These are phyloP conservation scores for Synergus japonicus DNA, from an alignment of 2,888 invertebrate species.

Conservation along the genomic window DNA sequence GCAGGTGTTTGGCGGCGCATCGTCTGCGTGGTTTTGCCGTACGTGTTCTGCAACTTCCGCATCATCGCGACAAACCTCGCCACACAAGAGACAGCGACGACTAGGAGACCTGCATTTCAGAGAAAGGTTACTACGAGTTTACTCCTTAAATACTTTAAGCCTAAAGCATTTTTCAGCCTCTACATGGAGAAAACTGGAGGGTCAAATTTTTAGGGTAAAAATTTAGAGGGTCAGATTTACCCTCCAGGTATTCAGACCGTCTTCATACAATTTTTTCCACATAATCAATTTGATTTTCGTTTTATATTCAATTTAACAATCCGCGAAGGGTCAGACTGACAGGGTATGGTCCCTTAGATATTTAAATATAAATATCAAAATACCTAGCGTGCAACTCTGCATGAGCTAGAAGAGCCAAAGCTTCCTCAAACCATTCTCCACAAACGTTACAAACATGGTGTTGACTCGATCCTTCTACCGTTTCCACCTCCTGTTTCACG, in stretches of 20 bases:
- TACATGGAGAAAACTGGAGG: too few species aligned
- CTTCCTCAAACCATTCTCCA: conserved; percentile 88
- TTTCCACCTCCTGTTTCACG: conserved; percentile 72
- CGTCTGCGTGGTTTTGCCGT: conserved; percentile 80
- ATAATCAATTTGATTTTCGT: too few species aligned
- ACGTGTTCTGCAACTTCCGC: conserved; percentile 83
- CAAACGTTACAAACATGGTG: conserved; percentile 88
- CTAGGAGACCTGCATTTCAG: conserved; percentile 71
- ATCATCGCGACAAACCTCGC: conserved; percentile 82
- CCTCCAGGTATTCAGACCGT: too few species aligned
- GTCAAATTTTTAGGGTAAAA: too few species aligned
- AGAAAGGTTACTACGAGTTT: conserved; percentile 16
- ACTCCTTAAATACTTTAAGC: conserved; percentile 18
- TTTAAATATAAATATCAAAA: conserved; percentile 1
- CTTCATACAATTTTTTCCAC: too few species aligned
- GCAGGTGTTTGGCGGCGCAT: conserved; percentile 83
- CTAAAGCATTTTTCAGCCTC: too few species aligned
- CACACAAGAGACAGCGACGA: conserved; percentile 82
- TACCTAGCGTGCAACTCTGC: conserved; percentile 86
- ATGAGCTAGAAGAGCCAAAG: conserved; percentile 87
- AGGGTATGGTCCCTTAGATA: too few species aligned
- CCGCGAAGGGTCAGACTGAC: too few species aligned
- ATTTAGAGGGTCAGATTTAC: too few species aligned
- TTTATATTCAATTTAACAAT: too few species aligned
- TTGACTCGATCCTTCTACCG: conserved; percentile 69